Conservation (phyloP, 2,113 vertebrate species). For the Melanocharis versteri region DNA sequence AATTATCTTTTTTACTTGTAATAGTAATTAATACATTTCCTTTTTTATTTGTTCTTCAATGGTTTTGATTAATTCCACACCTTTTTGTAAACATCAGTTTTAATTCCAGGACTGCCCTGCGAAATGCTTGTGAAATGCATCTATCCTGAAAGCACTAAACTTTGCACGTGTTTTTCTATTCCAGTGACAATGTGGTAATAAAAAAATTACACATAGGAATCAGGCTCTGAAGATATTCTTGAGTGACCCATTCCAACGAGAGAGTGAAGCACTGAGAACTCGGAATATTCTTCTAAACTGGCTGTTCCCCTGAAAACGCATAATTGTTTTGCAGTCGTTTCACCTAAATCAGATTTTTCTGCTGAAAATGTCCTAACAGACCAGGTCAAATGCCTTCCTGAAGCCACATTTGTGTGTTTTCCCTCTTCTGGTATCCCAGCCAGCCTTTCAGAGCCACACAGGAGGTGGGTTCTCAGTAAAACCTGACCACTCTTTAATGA, state of each 20-base stretch:
- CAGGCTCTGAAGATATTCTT: background rate
- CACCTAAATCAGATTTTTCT: background rate
- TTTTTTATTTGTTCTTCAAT: background rate
- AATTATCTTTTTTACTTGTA: background rate
- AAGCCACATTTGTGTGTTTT: background rate
- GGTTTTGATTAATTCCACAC: background rate
- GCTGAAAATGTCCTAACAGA: background rate
- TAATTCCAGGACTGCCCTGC: background rate
- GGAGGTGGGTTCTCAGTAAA: background rate
- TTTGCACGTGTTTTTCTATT: background rate
- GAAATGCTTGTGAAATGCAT: background rate
- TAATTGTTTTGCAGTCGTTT: background rate
- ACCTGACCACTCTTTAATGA: background rate
- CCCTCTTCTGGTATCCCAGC: background rate
- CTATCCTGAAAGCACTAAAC: background rate
- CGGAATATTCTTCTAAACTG: background rate
- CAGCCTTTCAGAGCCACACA: background rate
- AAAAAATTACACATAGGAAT: background rate
- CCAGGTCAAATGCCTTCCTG: background rate
- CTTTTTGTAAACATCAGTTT: background rate
- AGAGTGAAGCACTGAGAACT: background rate
- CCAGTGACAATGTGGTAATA: background rate
- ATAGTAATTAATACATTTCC: background rate
- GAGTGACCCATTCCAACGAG: background rate
- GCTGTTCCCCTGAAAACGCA: rapidly evolving